phyloP scores from a whole-genome alignment of 2,888 invertebrate species.

The Dicycla oo region DNA sequence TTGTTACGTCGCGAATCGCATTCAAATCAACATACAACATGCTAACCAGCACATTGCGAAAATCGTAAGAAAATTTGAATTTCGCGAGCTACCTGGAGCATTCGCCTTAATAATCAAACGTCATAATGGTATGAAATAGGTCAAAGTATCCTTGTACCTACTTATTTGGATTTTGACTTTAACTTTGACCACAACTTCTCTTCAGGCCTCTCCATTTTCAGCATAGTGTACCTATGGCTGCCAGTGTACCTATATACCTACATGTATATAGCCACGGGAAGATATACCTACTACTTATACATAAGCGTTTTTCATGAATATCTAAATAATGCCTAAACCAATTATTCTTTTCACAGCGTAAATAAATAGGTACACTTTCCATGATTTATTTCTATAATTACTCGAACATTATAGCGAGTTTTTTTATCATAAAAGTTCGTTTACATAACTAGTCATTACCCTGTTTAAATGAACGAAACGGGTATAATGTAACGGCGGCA shows the following conservation, averaged over 20 bases:
- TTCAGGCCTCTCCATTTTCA: not conserved
- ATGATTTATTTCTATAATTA: constrained; percentile 49
- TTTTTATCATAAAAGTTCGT: constrained; percentile 46
- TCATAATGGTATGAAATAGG: constrained; percentile 1
- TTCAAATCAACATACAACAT: no score
- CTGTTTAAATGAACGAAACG: constrained; percentile 47
- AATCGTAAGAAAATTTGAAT: no score
- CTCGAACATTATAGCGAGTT: constrained; percentile 30
- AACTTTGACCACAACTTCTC: not conserved
- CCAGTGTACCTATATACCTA: no score
- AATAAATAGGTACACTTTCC: constrained; percentile 20
- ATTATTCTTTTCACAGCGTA: constrained; percentile 11
- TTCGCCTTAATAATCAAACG: constrained; percentile 11
- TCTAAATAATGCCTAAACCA: not conserved
- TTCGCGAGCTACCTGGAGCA: no score
- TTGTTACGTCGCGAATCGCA: no score
- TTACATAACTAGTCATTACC: constrained; percentile 54
- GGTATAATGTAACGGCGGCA: constrained; percentile 29
- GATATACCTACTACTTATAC: not conserved
- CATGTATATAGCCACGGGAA: no score
- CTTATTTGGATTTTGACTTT: not conserved
- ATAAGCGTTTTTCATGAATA: constrained; percentile 5
- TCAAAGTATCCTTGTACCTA: not conserved
- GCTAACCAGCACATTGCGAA: no score
- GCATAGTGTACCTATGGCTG: not conserved